Base-by-base conservation (phyloP, 2,113 vertebrate species). In the Castor canadensis region DNA sequence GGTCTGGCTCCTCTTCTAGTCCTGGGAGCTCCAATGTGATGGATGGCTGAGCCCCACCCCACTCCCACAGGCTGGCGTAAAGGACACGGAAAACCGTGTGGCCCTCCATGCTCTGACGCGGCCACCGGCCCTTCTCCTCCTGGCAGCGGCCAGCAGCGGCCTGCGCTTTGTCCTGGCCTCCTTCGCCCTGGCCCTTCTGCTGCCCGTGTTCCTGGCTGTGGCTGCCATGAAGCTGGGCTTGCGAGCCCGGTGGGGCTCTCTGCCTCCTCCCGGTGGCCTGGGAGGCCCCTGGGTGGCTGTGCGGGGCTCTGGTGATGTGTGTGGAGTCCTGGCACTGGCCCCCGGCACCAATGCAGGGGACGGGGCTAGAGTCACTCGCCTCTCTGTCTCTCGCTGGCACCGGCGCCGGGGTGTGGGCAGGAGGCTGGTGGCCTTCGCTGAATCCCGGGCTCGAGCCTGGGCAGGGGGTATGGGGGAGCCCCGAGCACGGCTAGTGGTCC, bases 21-120 rank as follows among this genome's bases (percentile, higher is more conserved):
- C 22, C 32, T 7, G 1, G 80, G 76, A 19, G 9, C 19, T 19
- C 35, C 52, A 9, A 16, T 0, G 5, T 38, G 24, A 58, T 13
- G 45, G 47, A 28, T 28, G n/a, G 43, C 72, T 83, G 38, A 94
- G 43, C 40, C 24, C 16, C 86, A 13, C 32, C 35, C 47, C 45
- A 95, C 28, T 91, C 54, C 93, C 47, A 5, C 98, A 99, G 99
- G 99, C 99, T 77, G 99, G 98, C 28, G 98, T 98, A 24, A 98
- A 99, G 97, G 99, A 99, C 90, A 99, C 98, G 0, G 99, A 99
- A 82, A 99, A 99, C 98, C 99, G 99, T 0, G 98, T 99, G 96
- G 98, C 99, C 93, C 98, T 99, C 26, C 98, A 99, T 73, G 98
- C 99, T 38, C 97, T 99, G 89, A 99, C 99, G 0, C 98, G 99